Percentiles rank a stretch among this genome's conserved stretches.
Conservation (phyloP, 2,888 invertebrate genomes). For the Hirtodrosophila confusa region DNA sequence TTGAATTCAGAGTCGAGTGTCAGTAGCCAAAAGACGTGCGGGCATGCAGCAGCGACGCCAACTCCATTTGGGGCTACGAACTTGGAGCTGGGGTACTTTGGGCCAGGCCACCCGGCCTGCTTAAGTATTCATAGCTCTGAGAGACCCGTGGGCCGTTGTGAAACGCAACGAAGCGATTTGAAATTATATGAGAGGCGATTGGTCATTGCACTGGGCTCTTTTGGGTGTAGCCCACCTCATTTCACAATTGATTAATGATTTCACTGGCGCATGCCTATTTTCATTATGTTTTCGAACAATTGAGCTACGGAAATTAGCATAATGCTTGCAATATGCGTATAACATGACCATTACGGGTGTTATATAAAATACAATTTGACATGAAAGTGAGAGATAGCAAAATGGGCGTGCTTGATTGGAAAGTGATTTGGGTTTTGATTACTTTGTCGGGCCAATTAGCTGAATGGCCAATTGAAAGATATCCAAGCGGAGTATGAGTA, state of each 20-base stretch:
- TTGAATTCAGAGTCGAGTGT: slow-evolving; percentile 10
- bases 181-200: slow-evolving; percentile 44
- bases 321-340: slow-evolving; percentile 68
- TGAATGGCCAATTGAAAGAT: slow-evolving; percentile 27
- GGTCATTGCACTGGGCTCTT: slow-evolving; percentile 66
- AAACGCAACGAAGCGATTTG: slow-evolving; percentile 49
- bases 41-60: slow-evolving; percentile 57
- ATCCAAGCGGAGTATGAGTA: not conserved
- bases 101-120: slow-evolving; percentile 34
- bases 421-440: slow-evolving; percentile 62
- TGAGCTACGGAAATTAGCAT: slow-evolving; percentile 64
- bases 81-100: slow-evolving; percentile 7
- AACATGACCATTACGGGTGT: slow-evolving; percentile 63
- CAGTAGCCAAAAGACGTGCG: slow-evolving; percentile 48
- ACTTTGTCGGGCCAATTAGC: slow-evolving; percentile 42
- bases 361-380: slow-evolving; percentile 63
- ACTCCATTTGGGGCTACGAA: slow-evolving; percentile 30
- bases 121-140: slow-evolving; percentile 52
- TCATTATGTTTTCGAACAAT: slow-evolving; percentile 28
- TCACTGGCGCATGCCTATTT: slow-evolving; percentile 52
- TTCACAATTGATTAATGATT: slow-evolving; percentile 77
- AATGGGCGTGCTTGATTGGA: slow-evolving; percentile 72
- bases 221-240: slow-evolving; percentile 64
- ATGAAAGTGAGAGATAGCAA: slow-evolving; percentile 64
- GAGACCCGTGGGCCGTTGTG: slow-evolving; percentile 30